Conservation (phyloP, 2,113 vertebrate species). For the Peromyscus maniculatus region DNA sequence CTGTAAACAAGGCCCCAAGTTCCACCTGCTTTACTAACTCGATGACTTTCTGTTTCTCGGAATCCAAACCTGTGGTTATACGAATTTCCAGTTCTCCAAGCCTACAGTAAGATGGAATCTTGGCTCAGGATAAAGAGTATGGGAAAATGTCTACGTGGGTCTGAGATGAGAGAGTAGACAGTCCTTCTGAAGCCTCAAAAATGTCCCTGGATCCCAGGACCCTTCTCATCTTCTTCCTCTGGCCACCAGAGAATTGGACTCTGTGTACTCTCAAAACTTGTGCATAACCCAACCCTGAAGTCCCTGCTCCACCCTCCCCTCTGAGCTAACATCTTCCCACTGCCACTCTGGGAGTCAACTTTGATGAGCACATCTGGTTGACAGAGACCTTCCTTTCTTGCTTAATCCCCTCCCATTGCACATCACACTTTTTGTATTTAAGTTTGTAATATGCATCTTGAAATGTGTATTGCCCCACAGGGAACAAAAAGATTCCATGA, state of each 20-base stretch:
- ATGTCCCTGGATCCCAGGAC: background rate
- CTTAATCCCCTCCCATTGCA: background rate
- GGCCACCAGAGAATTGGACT: background rate
- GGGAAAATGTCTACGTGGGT: background rate
- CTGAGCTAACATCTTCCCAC: background rate
- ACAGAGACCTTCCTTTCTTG: background rate
- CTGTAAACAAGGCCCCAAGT: conserved; percentile 11
- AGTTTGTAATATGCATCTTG: background rate
- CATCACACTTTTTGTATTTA: background rate
- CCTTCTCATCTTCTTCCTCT: background rate
- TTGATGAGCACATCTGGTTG: background rate
- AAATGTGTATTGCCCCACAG: background rate
- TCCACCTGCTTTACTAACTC: background rate
- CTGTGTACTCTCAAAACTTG: background rate
- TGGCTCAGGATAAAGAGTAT: background rate
- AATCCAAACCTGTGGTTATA: conserved; percentile 8
- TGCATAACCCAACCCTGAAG: background rate
- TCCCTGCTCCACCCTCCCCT: background rate
- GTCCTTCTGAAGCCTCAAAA: conserved; percentile 7
- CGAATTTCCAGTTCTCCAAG: background rate
- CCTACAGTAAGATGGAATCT: background rate
- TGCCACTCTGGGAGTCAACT: background rate
- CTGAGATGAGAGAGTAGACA: background rate
- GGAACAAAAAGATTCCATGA: background rate
- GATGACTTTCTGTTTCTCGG: background rate